Conservation (phyloP, 2,113 vertebrate genomes). For the Centropus unirufus region DNA sequence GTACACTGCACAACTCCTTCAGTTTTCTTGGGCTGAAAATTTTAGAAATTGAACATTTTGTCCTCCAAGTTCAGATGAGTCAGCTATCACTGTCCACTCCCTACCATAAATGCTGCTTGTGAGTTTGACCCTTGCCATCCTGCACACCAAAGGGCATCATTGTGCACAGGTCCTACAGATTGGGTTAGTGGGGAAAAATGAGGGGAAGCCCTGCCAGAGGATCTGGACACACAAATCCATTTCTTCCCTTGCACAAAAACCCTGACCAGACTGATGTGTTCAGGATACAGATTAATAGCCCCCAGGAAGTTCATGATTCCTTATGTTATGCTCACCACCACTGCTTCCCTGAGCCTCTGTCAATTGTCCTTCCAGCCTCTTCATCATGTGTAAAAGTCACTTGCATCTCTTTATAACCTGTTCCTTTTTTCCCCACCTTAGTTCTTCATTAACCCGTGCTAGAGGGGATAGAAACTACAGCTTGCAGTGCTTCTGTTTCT, state of each 20-base stretch:
- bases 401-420: neutral
- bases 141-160: neutral
- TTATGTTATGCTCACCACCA: neutral
- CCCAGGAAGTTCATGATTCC: neutral
- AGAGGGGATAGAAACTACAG: neutral
- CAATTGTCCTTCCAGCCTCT: neutral
- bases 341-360: neutral
- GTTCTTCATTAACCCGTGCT: neutral
- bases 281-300: neutral
- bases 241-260: neutral
- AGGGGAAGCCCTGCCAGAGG: neutral
- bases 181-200: no score
- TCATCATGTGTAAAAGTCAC: neutral
- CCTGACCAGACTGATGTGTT: neutral
- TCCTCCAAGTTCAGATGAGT: neutral
- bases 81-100: neutral
- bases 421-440: neutral
- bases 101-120: neutral
- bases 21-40: neutral
- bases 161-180: neutral
- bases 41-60: accelerated
- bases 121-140: neutral
- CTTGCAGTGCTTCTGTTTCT: neutral
- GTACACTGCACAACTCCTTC: neutral
- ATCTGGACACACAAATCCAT: neutral